Evolutionary conservation across 2,888 invertebrate genomes (phyloP), one percentile per base, ranked within the genome.

Genomic region (Cerceris ruficornis): DNA sequence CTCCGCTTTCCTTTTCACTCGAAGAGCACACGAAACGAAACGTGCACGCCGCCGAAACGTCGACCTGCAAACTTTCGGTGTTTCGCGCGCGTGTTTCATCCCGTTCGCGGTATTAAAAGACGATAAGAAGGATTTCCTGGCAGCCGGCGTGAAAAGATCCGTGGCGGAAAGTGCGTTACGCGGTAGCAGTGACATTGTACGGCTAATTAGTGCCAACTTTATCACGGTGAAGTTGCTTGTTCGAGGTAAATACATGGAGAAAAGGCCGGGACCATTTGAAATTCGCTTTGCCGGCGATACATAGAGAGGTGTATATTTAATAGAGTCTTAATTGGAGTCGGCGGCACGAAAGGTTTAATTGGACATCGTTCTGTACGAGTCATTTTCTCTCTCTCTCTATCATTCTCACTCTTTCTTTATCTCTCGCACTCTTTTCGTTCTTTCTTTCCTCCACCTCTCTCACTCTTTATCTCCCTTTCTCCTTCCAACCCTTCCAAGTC

Each of bases 251-350:
- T 87, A 86, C 72, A 69, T 67, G 85, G 72, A 28, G 28, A 69
- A 77, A 81, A 69, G 77, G 61, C 69, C 78, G 54, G 62, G 76
- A 57, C 71, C 82, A 81, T 85, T 87, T 86, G 81, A 83, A 80
- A 85, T 85, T 85, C 81, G 77, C 86, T 86, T 86, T 86, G 77
- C 77, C 81, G 71, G 57, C 81, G 83, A 86, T 81, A 85, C 76
- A 80, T 81, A 57, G 74, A 71, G 62, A 75, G 61, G 82, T 85
- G 85, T 86, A 86, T 86, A 87, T 86, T 86, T 86, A 86, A 86
- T 86, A 86, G 85, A 86, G 83, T 83, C 87, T 85, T 86, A 86
- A 86, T 86, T 86, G 87, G 85, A 86, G 83, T 81, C 75, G 83
- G 78, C 76, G 68, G 76, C 85, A 73, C 85, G 86, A 86, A 83